These are phyloP conservation scores for Zenarchopterus dispar DNA, from an alignment of 2,797 vertebrate species.

Conservation along the genomic window DNA sequence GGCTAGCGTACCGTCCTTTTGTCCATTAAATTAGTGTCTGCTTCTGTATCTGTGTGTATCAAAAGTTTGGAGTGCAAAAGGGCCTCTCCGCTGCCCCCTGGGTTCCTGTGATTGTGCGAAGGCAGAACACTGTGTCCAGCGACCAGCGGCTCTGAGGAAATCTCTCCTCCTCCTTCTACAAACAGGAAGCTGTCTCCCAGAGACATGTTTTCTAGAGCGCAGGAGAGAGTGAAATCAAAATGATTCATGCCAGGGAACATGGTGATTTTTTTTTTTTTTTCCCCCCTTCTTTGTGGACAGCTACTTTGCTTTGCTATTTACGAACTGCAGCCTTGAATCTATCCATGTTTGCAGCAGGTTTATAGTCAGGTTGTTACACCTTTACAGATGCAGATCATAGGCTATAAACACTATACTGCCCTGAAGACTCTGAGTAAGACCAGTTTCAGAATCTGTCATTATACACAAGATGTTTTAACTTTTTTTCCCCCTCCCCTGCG, in stretches of 20 bases:
- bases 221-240: slow-evolving; percentile 33
- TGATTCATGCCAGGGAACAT: slow-evolving; percentile 31
- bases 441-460: neutral
- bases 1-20: slow-evolving; percentile 23
- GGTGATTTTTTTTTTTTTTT: too few relatives aligned
- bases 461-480: neutral
- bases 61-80: slow-evolving; percentile 48
- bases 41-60: slow-evolving; percentile 19
- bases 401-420: neutral
- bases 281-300: slow-evolving; percentile 6
- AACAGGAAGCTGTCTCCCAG: slow-evolving; percentile 82
- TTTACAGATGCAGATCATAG: slow-evolving; percentile 11
- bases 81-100: slow-evolving; percentile 70
- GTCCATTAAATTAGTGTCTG: slow-evolving; percentile 21
- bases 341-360: slow-evolving; percentile 6
- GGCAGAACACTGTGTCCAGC: slow-evolving; percentile 80
- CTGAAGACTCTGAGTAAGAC: neutral
- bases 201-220: slow-evolving; percentile 71
- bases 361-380: slow-evolving; percentile 5
- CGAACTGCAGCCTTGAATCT: slow-evolving; percentile 14
- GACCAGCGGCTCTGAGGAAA: slow-evolving; percentile 79
- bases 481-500: too few relatives aligned
- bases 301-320: slow-evolving; percentile 15
- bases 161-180: slow-evolving; percentile 78
- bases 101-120: slow-evolving; percentile 86